Percentiles rank a stretch among this genome's conserved stretches.
These are phyloP conservation scores for Yponomeuta cagnagella DNA, from an alignment of 2,888 invertebrate species.

Conservation along the genomic window DNA sequence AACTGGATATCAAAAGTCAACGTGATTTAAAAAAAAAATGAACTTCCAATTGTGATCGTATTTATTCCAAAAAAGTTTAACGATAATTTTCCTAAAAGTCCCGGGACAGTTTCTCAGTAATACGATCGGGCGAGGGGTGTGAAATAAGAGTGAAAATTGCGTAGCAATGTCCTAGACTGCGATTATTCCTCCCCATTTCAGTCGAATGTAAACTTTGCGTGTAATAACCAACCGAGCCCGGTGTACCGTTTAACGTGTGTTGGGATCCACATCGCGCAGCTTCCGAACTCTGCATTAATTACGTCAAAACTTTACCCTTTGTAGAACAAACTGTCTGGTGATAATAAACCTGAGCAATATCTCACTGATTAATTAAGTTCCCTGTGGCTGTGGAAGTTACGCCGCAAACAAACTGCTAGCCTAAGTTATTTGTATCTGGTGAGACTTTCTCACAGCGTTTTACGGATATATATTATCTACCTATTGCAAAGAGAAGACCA, in stretches of 20 bases:
- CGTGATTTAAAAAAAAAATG: too few relatives aligned
- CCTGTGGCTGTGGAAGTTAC: slow-evolving; percentile 24
- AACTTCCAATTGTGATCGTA: too few relatives aligned
- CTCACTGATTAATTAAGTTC: slow-evolving; percentile 43
- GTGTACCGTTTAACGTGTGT: slow-evolving; percentile 33
- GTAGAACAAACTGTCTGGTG: slow-evolving; percentile 37
- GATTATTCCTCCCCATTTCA: slow-evolving; percentile 22
- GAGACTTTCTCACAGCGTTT: neutral
- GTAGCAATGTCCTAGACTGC: slow-evolving; percentile 9
- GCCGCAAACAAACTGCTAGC: slow-evolving; percentile 11
- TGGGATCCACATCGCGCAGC: slow-evolving; percentile 23
- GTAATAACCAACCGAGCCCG: slow-evolving; percentile 23
- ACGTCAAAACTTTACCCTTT: slow-evolving; percentile 33
- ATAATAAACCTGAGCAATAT: slow-evolving; percentile 49
- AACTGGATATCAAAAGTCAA: too few relatives aligned
- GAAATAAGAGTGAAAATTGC: slow-evolving; percentile 14
- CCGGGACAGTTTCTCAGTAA: neutral
- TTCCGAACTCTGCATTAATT: slow-evolving; percentile 39
- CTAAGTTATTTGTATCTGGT: neutral
- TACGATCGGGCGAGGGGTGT: slow-evolving; percentile 2
- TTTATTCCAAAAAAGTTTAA: neutral
- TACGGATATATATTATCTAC: neutral
- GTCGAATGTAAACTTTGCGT: slow-evolving; percentile 28
- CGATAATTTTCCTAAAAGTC: neutral
- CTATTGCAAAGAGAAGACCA: neutral